A percentile compares a stretch with the other conserved stretches of the same genome.
These are phyloP conservation scores for Arion vulgaris DNA, from an alignment of 1,140 invertebrate genomes.

Conservation along the genomic window DNA sequence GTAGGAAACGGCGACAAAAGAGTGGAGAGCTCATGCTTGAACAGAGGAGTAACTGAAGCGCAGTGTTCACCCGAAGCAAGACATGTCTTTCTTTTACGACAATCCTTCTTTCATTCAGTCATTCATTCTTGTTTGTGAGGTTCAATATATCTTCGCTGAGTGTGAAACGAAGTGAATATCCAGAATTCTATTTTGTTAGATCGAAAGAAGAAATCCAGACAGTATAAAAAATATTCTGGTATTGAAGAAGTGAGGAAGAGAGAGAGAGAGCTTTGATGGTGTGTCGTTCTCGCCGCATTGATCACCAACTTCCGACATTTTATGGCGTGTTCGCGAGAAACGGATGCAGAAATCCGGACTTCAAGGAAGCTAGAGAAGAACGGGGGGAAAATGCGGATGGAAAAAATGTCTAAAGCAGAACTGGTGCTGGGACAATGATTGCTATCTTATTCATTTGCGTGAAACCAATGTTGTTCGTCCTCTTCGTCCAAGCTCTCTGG, in stretches of 20 bases:
- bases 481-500: neutral
- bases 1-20: neutral
- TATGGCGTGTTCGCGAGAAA: neutral
- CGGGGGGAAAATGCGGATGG: neutral
- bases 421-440: neutral
- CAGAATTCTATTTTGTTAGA: neutral
- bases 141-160: neutral
- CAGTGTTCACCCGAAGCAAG: neutral
- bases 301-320: conserved; percentile 5
- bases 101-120: neutral
- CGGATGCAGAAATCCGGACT: conserved; percentile 23
- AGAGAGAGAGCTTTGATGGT: neutral
- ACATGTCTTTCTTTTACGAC: neutral
- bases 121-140: neutral
- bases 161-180: neutral
- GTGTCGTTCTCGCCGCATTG: neutral
- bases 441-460: conserved; percentile 9
- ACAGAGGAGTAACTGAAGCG: neutral
- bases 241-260: neutral
- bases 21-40: neutral
- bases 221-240: neutral
- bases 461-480: neutral
- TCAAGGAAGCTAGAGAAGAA: neutral
- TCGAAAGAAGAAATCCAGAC: neutral
- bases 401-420: neutral